Evolutionary conservation across 53 echinoderm and acorn worm species (phyloP), one percentile per base, ranked within the genome.

Genomic region (Crossaster papposus): DNA sequence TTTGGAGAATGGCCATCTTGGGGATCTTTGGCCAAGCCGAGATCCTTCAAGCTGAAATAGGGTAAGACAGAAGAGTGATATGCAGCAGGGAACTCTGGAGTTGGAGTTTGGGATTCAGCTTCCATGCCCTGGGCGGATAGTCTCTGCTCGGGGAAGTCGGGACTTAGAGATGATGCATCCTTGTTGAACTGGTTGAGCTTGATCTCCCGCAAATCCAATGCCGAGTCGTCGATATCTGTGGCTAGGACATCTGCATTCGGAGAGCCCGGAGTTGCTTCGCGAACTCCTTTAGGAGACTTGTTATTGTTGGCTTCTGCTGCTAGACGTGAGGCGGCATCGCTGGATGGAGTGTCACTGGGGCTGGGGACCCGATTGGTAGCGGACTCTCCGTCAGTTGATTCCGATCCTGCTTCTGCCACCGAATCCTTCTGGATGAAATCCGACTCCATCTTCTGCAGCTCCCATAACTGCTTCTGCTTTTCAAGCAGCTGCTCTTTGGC

Each of bases 401-500:
- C 30, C 50, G 89, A 92, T 34, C 79, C 89, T 24, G 73, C 89
- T 24, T 75, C 92, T 11, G 80, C 68, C 26, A 31, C 82, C 3
- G 51, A 35, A 6, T 82, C 91, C 54, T 83, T 83, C 75, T 74
- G 89, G 64, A 86, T 91, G 76, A 85, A 91, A 54, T 92, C 90
- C 68, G 90, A 96, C 94, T 65, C 95, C 75, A 97, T 94, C 88
- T 95, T 97, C 91, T 97, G 96, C 51, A 97, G 92, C 74, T 97
- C 98, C 0, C 94, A 91, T 51, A 96, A 91, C 88, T 96, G 96
- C 92, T 97, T 94, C 92, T 96, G 98, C 93, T 97, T 97, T 81
- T 97, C 95, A 26, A 95, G 96, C 51, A 97, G 93, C 93, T 97
- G 98, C 90, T 97, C 95, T 85, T 97, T 94, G 20, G 97, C 97